Evolutionary conservation across 2,797 vertebrate genomes (phyloP).

Genomic region (Myotis vivesi): DNA sequence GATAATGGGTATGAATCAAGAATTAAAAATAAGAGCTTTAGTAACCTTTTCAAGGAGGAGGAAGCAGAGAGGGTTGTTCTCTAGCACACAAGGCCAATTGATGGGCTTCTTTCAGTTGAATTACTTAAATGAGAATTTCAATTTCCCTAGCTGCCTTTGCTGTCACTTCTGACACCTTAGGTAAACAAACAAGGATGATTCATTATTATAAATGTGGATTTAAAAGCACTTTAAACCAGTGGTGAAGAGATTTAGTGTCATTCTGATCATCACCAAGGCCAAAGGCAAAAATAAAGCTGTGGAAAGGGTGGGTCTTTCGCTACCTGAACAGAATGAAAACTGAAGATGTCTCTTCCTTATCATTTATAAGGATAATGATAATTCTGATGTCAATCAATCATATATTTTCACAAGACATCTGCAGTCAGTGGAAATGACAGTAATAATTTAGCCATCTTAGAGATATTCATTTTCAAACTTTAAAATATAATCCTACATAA

Average conservation of each 20-base stretch:
- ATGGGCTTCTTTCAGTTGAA: neutral
- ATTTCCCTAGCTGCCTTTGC: neutral
- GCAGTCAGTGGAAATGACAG: neutral
- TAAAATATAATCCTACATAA: neutral
- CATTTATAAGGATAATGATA: neutral
- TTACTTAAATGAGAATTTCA: neutral
- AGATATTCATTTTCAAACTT: neutral
- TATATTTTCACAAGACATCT: neutral
- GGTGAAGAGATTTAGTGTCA: neutral
- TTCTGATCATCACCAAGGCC: neutral
- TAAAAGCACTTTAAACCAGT: neutral
- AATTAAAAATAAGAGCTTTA: neutral
- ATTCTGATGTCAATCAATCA: neutral
- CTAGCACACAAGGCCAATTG: neutral
- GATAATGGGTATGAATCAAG: neutral
- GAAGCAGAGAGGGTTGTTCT: neutral
- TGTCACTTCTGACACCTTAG: neutral
- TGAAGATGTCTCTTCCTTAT: neutral
- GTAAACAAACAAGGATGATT: neutral
- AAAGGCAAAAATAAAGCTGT: neutral
- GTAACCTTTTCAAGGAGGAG: neutral
- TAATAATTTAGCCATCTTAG: neutral
- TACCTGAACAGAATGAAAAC: neutral
- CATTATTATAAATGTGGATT: neutral
- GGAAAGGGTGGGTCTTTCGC: neutral